Conservation (phyloP, 2,113 vertebrate species). For the Oryzias curvinotus region DNA sequence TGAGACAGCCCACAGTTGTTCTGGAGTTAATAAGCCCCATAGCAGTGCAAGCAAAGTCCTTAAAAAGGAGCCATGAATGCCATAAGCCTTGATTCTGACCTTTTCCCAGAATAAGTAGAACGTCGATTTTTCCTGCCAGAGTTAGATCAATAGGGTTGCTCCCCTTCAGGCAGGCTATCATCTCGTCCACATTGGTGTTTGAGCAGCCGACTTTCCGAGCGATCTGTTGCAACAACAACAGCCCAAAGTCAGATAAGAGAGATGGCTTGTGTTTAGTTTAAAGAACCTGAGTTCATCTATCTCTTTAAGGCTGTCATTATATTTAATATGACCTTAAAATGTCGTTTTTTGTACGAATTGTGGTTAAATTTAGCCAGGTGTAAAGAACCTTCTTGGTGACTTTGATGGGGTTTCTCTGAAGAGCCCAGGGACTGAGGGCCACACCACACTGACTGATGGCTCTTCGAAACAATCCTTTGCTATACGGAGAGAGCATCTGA, state of each 20-base stretch:
- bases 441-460: slow-evolving; percentile 86
- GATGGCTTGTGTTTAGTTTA: too few species aligned
- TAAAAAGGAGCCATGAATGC: neutral
- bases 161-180: slow-evolving; percentile 78
- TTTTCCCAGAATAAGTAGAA: slow-evolving; percentile 61
- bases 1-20: too few species aligned
- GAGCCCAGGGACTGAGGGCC: slow-evolving; percentile 77
- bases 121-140: slow-evolving; percentile 73
- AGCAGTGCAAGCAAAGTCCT: neutral
- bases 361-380: too few species aligned
- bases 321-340: too few species aligned
- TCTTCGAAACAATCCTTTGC: slow-evolving; percentile 82
- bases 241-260: neutral
- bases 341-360: too few species aligned
- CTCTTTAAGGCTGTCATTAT: too few species aligned
- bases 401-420: slow-evolving; percentile 78
- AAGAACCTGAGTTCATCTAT: too few species aligned
- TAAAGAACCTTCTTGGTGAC: slow-evolving; percentile 77
- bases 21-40: too few species aligned
- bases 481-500: slow-evolving; percentile 83
- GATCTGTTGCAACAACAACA: slow-evolving; percentile 31
- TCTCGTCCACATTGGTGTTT: slow-evolving; percentile 69
- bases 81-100: slow-evolving; percentile 26
- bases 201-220: slow-evolving; percentile 73
- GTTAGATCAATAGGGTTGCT: slow-evolving; percentile 75